Base-by-base conservation (phyloP, 1,140 invertebrate genomes). In the Calliphora vicina region DNA sequence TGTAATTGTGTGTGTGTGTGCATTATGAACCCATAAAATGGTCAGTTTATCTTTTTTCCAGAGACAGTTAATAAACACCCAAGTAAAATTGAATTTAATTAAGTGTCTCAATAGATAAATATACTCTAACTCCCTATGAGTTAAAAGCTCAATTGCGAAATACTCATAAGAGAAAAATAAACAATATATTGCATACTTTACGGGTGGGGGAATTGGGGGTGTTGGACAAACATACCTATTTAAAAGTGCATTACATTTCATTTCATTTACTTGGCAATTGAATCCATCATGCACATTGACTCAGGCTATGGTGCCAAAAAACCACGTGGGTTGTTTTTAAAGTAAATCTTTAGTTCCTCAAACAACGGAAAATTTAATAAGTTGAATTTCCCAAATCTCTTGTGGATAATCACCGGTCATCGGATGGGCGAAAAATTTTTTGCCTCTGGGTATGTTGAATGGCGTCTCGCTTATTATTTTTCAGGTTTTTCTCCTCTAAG, bases 31-130 rank as follows among this genome's bases (percentile, higher is more conserved):
- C 50, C n/a, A 57, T 57, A n/a, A 67, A 23, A 67, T 67, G 61
- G 61, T 23, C 61, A 67, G 61, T 67, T 67, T 67, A 67, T 67
- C 61, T 67, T 67, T 23, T 57, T 67, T 67, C 20, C 61, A 23
- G 35, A 25, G 74, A 78, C 74, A 45, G 74, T 78, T 45, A 78
- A 78, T 78, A 78, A 45, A 78, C 35, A 78, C 74, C 74, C 74
- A 78, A 78, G 42, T 78, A 43, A 78, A 78, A 78, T 78, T 78
- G 74, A 78, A 43, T 78, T 78, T 78, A 78, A 78, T 78, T 78
- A 78, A 78, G 74, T 78, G 74, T 78, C 74, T 78, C 35, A 10
- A 43, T 78, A 78, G 74, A 78, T 78, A 78, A 43, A 43, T 35
- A 42, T 42, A 42, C n/a, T 67, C 15, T 10, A 67, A 20, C 61